Base-by-base conservation (phyloP, 1,140 invertebrate species). In the Tetramorium parvispinum region DNA sequence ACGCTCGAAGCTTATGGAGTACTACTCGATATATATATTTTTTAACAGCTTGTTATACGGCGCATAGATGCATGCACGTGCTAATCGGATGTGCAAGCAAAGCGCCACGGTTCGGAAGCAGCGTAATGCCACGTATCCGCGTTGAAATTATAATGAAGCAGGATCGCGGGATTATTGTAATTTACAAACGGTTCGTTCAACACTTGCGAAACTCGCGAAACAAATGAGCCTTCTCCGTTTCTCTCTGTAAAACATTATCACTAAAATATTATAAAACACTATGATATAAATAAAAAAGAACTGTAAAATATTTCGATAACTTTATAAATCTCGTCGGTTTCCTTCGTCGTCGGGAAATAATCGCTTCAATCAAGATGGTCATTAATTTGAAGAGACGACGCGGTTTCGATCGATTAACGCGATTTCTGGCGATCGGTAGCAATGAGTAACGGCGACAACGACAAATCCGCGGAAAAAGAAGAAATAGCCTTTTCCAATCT, bases 401-500 rank as follows among this genome's bases (percentile, higher is more conserved):
- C 53, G 40, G 43, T 73, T 83, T 59, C 53, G 24, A 82, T 70
- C 63, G 65, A 70, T 73, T 57, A 43, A 32, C 40, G 43, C 3
- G 40, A 49, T 43, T 43, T 13, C 16, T 43, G 46, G 18, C 78
- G 43, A 83, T 73, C 5, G 68, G 18, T 43, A 46, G 70, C 66
- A 40, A 49, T 32, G 32, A 70, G 32, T 53, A 53, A 79, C 57
- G 18, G 57, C 43, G 73, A 75, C 75, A 46, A 53, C 77, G 63
- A 59, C 53, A 75, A 75, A 75, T 59, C 68, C 43, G 40, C 53
- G 68, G 37, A 13, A 73, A 83, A 78, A 55, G 46, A 63, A 37
- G 53, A 32, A 61, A 46, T 40, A 27, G 46, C 32, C 49, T 43
- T 85, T 78, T 85, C 57, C 82, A 85, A 85, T 83, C 40, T 83